Base-by-base conservation (phyloP, 2,888 invertebrate species). In the Drosophila formosana region DNA sequence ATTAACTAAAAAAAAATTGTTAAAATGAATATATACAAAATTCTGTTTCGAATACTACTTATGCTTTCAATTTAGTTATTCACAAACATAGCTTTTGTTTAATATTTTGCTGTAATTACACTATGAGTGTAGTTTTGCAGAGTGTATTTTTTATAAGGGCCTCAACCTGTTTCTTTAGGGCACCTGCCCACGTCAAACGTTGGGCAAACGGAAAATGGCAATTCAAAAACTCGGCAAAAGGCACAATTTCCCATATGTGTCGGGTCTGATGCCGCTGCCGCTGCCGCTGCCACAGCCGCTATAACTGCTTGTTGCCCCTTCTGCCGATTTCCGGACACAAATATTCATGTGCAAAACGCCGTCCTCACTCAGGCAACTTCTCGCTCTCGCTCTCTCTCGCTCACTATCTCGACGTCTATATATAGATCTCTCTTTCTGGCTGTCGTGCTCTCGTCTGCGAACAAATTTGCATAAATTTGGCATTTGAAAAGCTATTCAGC, bases 381-480 rank as follows among this genome's bases (percentile, higher is more conserved):
- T 55, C 51, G 41, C 32, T 26, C 32, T 50, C 32, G 23, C 2
- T 11, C 9, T 50, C 37, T 6, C 23, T 32, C 55, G 71, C 75
- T 46, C 60, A 46, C 56, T 51, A 23, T 34, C 30, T 37, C 18
- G 7, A 1, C 18, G 18, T 18, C 18, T 18, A 18, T 18, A 18
- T 18, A 18, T 18, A 18, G 18, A 34, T 50, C 25, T 6, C 46
- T 37, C 13, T n/a, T 25, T 9, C 25, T 13, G 9, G n/a, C 25
- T 34, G 32, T 45, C 13, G 32, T 25, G 45, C 45, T 45, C 32
- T 37, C 46, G 45, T 53, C 71, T 67, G 67, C 56, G 61, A 57
- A 52, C 66, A 74, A 79, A 85, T 88, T 89, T 89, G 88, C 85
- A 89, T 88, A 89, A 89, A 87, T 87, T 89, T 83, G 74, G 79